Percentiles rank a stretch among this genome's conserved stretches.
Conservation (phyloP, 2,797 vertebrate species). For the Macrochelys suwanniensis region DNA sequence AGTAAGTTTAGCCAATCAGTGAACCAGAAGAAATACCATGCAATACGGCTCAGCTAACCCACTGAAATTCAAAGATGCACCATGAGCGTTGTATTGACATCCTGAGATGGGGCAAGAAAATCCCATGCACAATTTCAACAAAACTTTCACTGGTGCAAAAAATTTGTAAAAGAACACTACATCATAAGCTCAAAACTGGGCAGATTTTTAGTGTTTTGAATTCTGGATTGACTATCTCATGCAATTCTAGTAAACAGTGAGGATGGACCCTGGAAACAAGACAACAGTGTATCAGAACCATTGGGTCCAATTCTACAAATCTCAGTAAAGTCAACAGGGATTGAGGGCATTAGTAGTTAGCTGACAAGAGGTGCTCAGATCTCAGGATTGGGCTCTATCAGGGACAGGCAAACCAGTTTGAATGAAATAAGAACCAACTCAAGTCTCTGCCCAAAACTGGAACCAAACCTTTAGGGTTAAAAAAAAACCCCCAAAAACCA, state of each 20-base stretch:
- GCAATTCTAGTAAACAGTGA: not conserved
- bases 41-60: not conserved
- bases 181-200: not conserved
- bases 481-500: not conserved
- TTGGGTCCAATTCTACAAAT: not conserved
- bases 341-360: not conserved
- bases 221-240: not conserved
- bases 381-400: not conserved
- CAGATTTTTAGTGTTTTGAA: not conserved
- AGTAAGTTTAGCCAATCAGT: not conserved
- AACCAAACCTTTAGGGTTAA: not conserved
- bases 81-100: not conserved
- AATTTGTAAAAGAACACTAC: not conserved
- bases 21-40: not conserved
- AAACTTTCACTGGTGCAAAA: not conserved
- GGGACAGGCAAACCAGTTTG: not conserved
- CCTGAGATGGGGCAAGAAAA: not conserved
- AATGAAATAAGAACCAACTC: not conserved
- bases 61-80: not conserved
- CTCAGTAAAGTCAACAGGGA: not conserved
- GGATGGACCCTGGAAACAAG: not conserved
- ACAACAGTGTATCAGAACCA: not conserved
- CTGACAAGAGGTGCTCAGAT: not conserved
- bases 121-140: not conserved
- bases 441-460: not conserved